Evolutionary conservation across 2,888 invertebrate genomes (phyloP), one percentile per base, ranked within the genome.

Genomic region (Mythimna ferrago): DNA sequence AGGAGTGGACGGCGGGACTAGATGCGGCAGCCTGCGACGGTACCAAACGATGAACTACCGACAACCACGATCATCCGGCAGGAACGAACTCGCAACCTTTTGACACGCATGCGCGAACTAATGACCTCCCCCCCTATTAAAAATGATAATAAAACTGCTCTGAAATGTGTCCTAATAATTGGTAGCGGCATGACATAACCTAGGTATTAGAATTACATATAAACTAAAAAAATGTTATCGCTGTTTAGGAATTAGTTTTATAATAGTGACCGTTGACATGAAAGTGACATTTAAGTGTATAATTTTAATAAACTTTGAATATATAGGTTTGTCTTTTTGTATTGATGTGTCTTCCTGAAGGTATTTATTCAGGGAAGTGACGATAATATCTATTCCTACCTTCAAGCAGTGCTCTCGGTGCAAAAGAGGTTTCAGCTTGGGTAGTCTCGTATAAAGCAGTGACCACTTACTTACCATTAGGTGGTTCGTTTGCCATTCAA

Each of bases 71-170:
- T 86, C 86, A 87, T 85, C 84, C 85, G 84, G 73, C 81, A 81
- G 83, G 86, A 85, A 85, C 86, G 80, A 85, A 87, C 87, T 86
- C 85, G 75, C 86, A 86, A 91, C 91, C 91, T 91, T 85, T 82
- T 90, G 89, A 89, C 91, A 92, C 94, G 94, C 94, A 93, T 94
- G 94, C 93, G 94, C 92, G 78, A 87, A 80, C 81, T 81, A 73
- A 79, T 82, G 85, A 85, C 87, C 86, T 86, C 80, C 62, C 80
- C 80, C 68, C 65, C 70, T 77, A 79, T 81, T 76, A 82, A 73
- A 81, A 85, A 61, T 81, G 62, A 74, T 86, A 80, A 77, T 79
- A 83, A 68, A 77, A 78, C 75, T 84, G 48, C 53, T 67, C 56
- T 72, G 60, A 69, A 80, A 78, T 51, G 54, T 70, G 54, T 75